Evolutionary conservation across 1,140 invertebrate species (phyloP).

Genomic region (Heliconius melpomene): DNA sequence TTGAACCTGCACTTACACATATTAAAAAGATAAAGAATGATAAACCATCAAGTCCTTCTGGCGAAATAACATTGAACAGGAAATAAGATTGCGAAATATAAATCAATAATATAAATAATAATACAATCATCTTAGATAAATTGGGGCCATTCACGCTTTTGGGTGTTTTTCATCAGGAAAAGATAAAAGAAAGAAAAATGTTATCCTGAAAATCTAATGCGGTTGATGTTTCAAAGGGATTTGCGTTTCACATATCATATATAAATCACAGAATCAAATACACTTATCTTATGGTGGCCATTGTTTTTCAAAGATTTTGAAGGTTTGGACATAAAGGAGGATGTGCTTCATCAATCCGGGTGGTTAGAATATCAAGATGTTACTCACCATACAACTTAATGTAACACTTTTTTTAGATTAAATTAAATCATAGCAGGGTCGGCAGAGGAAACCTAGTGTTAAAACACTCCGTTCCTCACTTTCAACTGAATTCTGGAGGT

Average conservation of each 20-base stretch:
- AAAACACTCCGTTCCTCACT: too few species aligned
- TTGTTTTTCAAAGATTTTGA: background rate
- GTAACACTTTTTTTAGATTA: too few species aligned
- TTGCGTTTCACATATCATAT: background rate
- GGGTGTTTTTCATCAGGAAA: background rate
- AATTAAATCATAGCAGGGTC: too few species aligned
- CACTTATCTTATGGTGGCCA: background rate
- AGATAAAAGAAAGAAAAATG: too few species aligned
- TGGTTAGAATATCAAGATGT: background rate
- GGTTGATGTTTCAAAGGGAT: background rate
- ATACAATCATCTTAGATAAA: background rate
- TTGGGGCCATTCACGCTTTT: background rate
- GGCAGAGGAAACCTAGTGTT: too few species aligned
- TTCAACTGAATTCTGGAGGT: too few species aligned
- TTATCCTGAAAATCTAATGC: background rate
- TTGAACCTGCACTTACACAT: too few species aligned
- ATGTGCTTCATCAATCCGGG: background rate
- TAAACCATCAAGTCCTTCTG: too few species aligned
- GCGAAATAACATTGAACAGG: background rate
- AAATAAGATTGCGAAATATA: background rate
- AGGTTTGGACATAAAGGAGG: background rate
- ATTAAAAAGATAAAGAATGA: too few species aligned
- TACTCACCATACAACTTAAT: background rate
- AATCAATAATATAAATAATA: slow-evolving; percentile 11
- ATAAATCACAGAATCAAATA: background rate